Conservation (phyloP, 2,888 invertebrate genomes). For the Drosophila histrio region DNA sequence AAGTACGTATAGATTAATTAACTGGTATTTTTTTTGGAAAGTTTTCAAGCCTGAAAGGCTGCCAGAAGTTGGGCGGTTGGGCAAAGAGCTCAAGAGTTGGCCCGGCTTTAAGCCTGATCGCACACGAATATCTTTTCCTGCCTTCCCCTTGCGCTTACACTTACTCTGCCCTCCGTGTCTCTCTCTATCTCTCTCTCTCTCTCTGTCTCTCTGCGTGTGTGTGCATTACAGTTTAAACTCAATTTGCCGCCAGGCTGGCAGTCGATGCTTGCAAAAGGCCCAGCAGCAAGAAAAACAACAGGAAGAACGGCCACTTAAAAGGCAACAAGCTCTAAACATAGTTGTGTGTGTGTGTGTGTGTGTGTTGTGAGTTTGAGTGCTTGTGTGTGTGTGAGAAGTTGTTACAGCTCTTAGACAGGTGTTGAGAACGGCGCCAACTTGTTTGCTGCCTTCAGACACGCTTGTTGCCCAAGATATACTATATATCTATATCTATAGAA, state of each 20-base stretch:
- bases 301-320: conserved; percentile 25
- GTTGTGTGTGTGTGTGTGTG: conserved; percentile 10
- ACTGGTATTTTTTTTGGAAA: conserved; percentile 38
- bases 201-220: neutral
- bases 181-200: neutral
- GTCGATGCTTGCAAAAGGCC: conserved; percentile 20
- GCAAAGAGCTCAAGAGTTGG: neutral
- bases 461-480: conserved; percentile 11
- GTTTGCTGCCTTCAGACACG: conserved; percentile 14
- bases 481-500: no score
- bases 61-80: neutral
- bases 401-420: conserved; percentile 65
- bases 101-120: conserved; percentile 10
- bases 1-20: conserved; percentile 61
- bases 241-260: conserved; percentile 43
- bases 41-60: conserved; percentile 21
- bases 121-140: neutral
- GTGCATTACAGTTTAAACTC: conserved; percentile 43
- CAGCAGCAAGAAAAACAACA: conserved; percentile 26
- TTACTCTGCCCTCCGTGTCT: neutral
- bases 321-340: conserved; percentile 16
- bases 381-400: conserved; percentile 26
- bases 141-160: neutral
- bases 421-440: conserved; percentile 66
- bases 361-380: conserved; percentile 1